phyloP scores from a whole-genome alignment of 2,888 invertebrate species.

The Gastrophysa polygoni region DNA sequence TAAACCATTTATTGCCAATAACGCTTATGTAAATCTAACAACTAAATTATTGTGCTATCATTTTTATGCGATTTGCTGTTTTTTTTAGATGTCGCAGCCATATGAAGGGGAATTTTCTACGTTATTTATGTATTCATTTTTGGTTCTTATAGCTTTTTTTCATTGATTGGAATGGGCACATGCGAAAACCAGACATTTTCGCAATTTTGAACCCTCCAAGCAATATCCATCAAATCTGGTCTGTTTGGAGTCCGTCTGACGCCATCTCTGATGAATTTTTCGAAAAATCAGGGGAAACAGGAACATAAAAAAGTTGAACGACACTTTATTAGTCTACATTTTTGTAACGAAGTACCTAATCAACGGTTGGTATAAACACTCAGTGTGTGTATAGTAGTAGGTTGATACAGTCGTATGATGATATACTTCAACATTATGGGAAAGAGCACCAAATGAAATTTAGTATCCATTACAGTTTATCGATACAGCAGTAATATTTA shows the following conservation, averaged over 20 bases:
- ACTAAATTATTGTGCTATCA: neutral
- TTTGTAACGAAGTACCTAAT: too few species aligned
- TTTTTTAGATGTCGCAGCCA: slow-evolving; percentile 54
- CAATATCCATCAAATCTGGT: slow-evolving; percentile 53
- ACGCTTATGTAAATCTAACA: neutral
- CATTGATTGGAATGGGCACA: slow-evolving; percentile 58
- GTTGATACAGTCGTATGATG: too few species aligned
- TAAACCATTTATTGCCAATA: neutral
- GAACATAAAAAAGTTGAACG: too few species aligned
- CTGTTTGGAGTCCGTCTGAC: slow-evolving; percentile 47
- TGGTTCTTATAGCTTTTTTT: slow-evolving; percentile 27
- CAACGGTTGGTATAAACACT: too few species aligned
- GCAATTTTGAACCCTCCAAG: slow-evolving; percentile 49
- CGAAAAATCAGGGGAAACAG: too few species aligned
- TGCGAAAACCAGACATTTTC: slow-evolving; percentile 57
- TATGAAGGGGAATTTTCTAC: slow-evolving; percentile 39
- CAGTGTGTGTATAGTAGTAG: too few species aligned
- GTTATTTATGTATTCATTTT: slow-evolving; percentile 29
- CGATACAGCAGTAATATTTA: neutral
- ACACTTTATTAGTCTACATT: too few species aligned
- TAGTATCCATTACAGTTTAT: neutral
- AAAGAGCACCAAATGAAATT: neutral
- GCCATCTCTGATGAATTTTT: slow-evolving; percentile 19
- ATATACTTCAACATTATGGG: too few species aligned
- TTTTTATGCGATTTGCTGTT: slow-evolving; percentile 41